Conservation (phyloP, 2,888 invertebrate genomes). For the Eristalinus sepulchralis region DNA sequence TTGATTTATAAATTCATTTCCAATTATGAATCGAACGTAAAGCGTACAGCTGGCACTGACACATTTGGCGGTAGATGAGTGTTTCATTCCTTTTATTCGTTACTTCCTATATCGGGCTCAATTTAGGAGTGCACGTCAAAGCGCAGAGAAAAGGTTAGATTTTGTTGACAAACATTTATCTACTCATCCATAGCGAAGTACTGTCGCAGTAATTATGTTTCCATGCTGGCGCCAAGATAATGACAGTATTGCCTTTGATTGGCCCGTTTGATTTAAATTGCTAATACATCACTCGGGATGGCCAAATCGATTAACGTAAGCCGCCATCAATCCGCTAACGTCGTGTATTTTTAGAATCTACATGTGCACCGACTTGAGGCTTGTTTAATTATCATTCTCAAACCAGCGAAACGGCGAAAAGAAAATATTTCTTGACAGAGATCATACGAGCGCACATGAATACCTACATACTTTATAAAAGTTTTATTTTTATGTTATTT, state of each 20-base stretch:
- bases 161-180: slow-evolving; percentile 66
- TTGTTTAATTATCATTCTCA: not conserved
- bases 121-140: not conserved
- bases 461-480: not conserved
- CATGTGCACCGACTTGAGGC: not conserved
- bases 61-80: not conserved
- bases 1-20: slow-evolving; percentile 24
- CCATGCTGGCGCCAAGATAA: not conserved
- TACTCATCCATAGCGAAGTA: not conserved
- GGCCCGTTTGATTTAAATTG: not conserved
- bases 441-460: not conserved
- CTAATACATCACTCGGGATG: not conserved
- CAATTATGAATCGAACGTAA: slow-evolving; percentile 21
- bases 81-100: not conserved
- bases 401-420: not conserved
- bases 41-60: not conserved
- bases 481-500: not conserved
- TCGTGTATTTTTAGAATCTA: not conserved
- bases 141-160: slow-evolving; percentile 39
- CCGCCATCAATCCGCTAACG: not conserved
- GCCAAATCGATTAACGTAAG: not conserved
- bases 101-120: not conserved
- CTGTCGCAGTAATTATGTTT: not conserved
- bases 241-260: not conserved
- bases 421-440: not conserved